Conservation (phyloP, 2,113 vertebrate species). For the Stegostoma tigrinum region DNA sequence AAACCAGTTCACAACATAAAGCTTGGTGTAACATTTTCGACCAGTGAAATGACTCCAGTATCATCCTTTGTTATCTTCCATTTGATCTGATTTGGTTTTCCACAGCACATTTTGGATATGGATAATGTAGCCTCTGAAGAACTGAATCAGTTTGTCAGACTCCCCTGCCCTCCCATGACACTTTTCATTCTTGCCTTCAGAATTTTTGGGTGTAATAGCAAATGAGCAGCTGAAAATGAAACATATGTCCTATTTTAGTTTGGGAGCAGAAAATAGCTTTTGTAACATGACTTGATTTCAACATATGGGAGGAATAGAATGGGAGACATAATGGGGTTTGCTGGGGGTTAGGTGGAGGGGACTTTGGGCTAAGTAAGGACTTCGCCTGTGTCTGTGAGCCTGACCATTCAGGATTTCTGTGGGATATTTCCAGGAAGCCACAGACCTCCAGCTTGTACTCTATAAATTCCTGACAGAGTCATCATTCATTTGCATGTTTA, state of each 20-base stretch:
- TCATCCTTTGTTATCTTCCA: not conserved
- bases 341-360: not conserved
- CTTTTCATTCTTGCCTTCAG: not conserved
- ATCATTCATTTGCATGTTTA: slow-evolving; percentile 2
- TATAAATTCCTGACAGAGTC: not conserved
- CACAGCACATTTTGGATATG: not conserved
- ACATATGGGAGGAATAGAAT: not conserved
- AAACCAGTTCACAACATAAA: not conserved
- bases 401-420: not conserved
- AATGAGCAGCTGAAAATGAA: not conserved
- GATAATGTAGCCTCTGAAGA: not conserved
- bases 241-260: not conserved
- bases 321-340: not conserved
- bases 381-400: not conserved
- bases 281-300: not conserved
- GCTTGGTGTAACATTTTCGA: not conserved
- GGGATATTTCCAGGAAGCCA: not conserved
- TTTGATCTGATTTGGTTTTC: not conserved
- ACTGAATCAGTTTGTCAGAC: not conserved
- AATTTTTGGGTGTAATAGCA: not conserved
- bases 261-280: slow-evolving; percentile 6
- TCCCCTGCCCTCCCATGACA: not conserved
- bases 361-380: not conserved
- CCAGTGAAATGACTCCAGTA: not conserved
- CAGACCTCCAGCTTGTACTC: not conserved